Conservation (phyloP, 2,113 vertebrate species). For the Setophaga petechia region DNA sequence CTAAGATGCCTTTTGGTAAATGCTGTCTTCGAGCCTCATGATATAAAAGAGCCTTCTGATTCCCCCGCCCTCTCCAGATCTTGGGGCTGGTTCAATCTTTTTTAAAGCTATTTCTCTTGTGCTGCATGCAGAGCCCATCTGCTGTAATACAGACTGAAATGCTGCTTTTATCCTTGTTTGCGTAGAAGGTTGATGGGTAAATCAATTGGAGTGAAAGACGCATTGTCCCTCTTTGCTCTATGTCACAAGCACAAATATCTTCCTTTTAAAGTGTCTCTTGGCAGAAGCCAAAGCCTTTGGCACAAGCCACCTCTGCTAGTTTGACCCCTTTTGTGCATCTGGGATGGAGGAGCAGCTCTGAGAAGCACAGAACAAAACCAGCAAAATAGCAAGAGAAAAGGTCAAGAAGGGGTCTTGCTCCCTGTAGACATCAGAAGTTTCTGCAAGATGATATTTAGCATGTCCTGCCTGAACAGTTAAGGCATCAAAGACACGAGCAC, state of each 20-base stretch:
- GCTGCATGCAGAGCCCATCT: constrained; percentile 58
- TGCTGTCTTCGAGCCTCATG: neutral
- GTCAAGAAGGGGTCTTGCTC: constrained; percentile 57
- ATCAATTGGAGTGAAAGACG: constrained; percentile 46
- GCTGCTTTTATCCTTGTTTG: constrained; percentile 55
- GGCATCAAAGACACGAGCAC: constrained; percentile 24
- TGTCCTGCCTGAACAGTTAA: constrained; percentile 56
- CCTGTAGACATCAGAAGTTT: constrained; percentile 64
- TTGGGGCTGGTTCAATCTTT: constrained; percentile 48
- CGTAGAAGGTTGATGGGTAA: constrained; percentile 35
- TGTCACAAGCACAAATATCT: constrained; percentile 56
- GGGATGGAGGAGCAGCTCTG: constrained; percentile 43
- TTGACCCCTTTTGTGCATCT: constrained; percentile 56
- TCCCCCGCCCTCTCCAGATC: constrained; percentile 26
- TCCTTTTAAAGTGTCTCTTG: constrained; percentile 48
- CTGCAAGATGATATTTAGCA: constrained; percentile 63
- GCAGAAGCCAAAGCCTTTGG: constrained; percentile 45
- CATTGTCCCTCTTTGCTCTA: constrained; percentile 36
- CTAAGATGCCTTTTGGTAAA: constrained; percentile 20
- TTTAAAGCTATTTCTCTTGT: constrained; percentile 47
- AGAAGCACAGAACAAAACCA: constrained; percentile 57
- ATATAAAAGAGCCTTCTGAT: neutral
- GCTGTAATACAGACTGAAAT: constrained; percentile 55
- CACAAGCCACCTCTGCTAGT: constrained; percentile 55
- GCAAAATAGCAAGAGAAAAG: constrained; percentile 56